These are phyloP conservation scores for Picus viridis DNA, from an alignment of 2,797 vertebrate genomes.

Conservation along the genomic window DNA sequence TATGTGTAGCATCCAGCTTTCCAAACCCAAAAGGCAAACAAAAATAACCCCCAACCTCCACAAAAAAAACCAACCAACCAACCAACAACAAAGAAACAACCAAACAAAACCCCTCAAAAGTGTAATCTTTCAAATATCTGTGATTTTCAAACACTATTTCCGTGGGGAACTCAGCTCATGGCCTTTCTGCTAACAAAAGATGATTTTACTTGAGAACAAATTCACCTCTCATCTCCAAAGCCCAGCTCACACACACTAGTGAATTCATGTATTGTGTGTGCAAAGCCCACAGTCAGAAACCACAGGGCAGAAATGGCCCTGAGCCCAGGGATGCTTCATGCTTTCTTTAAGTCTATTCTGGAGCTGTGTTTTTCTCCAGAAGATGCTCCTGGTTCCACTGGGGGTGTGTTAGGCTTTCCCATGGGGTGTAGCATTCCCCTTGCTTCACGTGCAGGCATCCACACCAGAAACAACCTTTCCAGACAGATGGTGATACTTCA, in stretches of 20 bases:
- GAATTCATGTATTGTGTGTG: constrained; percentile 33
- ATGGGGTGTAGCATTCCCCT: not conserved
- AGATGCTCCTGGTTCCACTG: not conserved
- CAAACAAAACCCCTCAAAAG: not conserved
- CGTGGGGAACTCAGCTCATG: not conserved
- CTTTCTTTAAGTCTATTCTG: not conserved
- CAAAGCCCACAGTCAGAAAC: not conserved
- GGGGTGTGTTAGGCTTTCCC: not conserved
- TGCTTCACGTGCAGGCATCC: not conserved
- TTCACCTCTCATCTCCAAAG: constrained; percentile 20
- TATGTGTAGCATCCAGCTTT: not conserved
- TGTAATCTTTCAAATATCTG: constrained; percentile 24
- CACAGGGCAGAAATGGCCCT: not conserved
- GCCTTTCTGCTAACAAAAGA: constrained; percentile 37
- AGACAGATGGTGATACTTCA: accelerated
- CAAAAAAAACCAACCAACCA: not conserved
- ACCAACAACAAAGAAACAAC: not conserved
- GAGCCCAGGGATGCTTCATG: not conserved
- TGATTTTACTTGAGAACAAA: constrained; percentile 44
- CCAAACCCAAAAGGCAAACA: not conserved
- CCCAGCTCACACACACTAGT: not conserved
- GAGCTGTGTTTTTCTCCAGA: not conserved
- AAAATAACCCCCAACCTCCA: not conserved
- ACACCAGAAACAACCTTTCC: not conserved
- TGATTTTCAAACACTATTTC: constrained; percentile 20